Evolutionary conservation across 1,140 invertebrate species (phyloP).

Genomic region (Contarinia nasturtii): DNA sequence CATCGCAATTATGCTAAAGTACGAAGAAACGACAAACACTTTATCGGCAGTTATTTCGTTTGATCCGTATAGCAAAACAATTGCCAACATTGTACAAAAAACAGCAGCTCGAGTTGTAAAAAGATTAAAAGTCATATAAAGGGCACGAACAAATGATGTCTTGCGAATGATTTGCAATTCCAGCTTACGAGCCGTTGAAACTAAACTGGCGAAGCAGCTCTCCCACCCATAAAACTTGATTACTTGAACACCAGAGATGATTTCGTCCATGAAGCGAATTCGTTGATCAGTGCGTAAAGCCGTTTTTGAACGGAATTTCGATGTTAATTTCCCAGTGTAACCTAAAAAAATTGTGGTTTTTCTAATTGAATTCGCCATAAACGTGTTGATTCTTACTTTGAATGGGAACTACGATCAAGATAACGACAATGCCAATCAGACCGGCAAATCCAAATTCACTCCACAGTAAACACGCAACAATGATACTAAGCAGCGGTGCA

Average conservation of each 20-base stretch:
- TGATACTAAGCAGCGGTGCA: conserved; percentile 32
- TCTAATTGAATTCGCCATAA: too few relatives aligned
- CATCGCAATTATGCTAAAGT: conserved; percentile 39
- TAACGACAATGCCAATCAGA: conserved; percentile 30
- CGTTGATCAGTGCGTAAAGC: conserved; percentile 48
- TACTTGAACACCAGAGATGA: conserved; percentile 45
- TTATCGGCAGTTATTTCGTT: conserved; percentile 34
- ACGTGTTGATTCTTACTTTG: conserved; percentile 34
- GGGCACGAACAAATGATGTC: conserved; percentile 42
- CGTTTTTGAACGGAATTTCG: conserved; percentile 32
- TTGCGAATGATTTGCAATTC: conserved; percentile 41
- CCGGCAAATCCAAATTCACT: conserved; percentile 26
- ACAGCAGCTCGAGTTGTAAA: conserved; percentile 47
- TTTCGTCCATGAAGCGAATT: conserved; percentile 57
- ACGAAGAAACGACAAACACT: conserved; percentile 43
- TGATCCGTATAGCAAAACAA: conserved; percentile 27
- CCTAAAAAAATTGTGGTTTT: conserved; percentile 26
- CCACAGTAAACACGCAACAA: conserved; percentile 15
- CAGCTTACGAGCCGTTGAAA: conserved; percentile 33
- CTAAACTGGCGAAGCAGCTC: conserved; percentile 41
- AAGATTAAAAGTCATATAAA: conserved; percentile 52
- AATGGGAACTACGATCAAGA: conserved; percentile 38
- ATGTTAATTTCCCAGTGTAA: conserved; percentile 40
- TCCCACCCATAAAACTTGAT: conserved; percentile 75
- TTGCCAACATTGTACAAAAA: conserved; percentile 38